A percentile compares a stretch with the other conserved stretches of the same genome.
Evolutionary conservation across 1,140 invertebrate species (phyloP).

Genomic region (Saccostrea echinata): DNA sequence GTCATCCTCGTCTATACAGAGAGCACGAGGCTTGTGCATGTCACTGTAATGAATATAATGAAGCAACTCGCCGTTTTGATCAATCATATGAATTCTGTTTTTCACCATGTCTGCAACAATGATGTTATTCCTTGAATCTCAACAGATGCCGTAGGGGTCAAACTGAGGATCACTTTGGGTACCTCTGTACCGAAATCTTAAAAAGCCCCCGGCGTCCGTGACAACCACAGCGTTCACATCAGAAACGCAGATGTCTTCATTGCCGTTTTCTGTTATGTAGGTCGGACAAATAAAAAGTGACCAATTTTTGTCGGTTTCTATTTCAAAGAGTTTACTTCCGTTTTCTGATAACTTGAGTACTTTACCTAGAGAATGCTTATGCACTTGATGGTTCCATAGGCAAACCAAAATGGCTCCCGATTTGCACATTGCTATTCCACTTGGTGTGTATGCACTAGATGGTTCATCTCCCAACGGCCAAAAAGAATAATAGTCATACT

Average conservation of each 20-base stretch:
- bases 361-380: too few relatives aligned
- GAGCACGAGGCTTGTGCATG: background rate
- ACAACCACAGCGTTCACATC: background rate
- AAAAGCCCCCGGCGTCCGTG: background rate
- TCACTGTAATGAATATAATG: background rate
- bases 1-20: background rate
- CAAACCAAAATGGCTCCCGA: too few relatives aligned
- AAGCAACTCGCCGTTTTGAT: background rate
- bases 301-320: background rate
- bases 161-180: background rate
- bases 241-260: background rate
- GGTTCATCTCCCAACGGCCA: too few relatives aligned
- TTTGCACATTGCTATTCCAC: too few relatives aligned
- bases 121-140: background rate
- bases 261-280: background rate
- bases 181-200: background rate
- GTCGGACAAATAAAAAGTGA: background rate
- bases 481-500: too few relatives aligned
- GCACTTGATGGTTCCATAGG: too few relatives aligned
- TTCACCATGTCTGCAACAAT: background rate
- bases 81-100: background rate
- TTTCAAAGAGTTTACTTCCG: background rate
- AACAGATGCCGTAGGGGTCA: background rate
- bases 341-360: too few relatives aligned
- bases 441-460: too few relatives aligned